phyloP scores from a whole-genome alignment of 2,888 invertebrate genomes.

The Microplitis deprimator region DNA sequence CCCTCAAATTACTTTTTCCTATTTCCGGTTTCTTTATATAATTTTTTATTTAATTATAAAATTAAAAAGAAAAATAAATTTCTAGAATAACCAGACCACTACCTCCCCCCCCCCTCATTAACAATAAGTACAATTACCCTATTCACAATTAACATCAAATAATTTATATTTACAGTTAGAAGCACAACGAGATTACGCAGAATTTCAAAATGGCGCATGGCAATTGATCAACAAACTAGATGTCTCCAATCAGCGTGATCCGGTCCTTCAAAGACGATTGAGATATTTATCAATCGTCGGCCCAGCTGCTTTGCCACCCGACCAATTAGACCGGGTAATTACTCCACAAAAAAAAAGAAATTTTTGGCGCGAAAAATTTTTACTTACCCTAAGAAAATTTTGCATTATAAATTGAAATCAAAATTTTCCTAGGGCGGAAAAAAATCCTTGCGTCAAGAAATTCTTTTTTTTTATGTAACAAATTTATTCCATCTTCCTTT shows the following conservation, averaged over 20 bases:
- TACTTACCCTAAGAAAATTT: too few relatives aligned
- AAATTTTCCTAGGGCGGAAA: background rate
- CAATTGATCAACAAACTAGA: background rate
- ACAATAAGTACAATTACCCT: too few relatives aligned
- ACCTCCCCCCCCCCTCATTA: too few relatives aligned
- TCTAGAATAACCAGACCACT: too few relatives aligned
- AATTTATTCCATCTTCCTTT: background rate
- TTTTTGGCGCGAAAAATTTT: too few relatives aligned
- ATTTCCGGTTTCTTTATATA: too few relatives aligned
- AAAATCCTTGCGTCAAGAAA: too few relatives aligned
- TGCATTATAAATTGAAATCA: background rate
- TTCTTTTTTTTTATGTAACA: background rate
- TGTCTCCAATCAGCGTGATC: slow-evolving; percentile 74
- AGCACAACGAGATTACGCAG: slow-evolving; percentile 14
- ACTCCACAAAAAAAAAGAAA: background rate
- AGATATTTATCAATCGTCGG: slow-evolving; percentile 85
- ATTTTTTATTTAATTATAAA: too few relatives aligned
- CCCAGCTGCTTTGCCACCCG: slow-evolving; percentile 86
- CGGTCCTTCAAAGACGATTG: slow-evolving; percentile 81
- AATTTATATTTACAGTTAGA: slow-evolving; percentile 11
- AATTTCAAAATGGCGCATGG: background rate
- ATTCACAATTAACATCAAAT: too few relatives aligned
- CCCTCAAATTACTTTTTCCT: too few relatives aligned
- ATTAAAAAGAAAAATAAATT: too few relatives aligned
- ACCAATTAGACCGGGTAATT: slow-evolving; percentile 86